Evolutionary conservation across 2,113 vertebrate genomes (phyloP).

Genomic region (Dipodomys stephensi): DNA sequence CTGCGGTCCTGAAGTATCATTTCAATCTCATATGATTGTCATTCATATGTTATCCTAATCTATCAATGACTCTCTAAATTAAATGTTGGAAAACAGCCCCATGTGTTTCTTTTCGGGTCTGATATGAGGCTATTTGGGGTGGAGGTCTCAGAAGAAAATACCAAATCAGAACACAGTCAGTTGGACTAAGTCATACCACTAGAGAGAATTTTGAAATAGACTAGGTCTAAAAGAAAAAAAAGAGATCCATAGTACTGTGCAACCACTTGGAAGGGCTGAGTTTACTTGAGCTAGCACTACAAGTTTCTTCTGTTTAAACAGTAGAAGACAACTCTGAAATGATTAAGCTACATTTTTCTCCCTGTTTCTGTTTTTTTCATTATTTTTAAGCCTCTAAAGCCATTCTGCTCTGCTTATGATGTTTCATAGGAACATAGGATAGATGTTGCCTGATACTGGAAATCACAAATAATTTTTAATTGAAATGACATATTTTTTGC

Average conservation of each 20-base stretch:
- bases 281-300: neutral
- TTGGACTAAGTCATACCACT: neutral
- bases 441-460: neutral
- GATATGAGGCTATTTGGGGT: too few relatives aligned
- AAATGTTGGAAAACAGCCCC: neutral
- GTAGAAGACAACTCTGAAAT: neutral
- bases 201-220: neutral
- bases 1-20: constrained; percentile 1
- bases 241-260: neutral
- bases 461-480: neutral
- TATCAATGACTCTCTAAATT: neutral
- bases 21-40: neutral
- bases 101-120: neutral
- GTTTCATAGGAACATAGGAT: neutral
- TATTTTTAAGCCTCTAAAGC: neutral
- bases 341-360: neutral
- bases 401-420: neutral
- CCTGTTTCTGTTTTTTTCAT: neutral
- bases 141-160: neutral
- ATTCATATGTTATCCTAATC: neutral
- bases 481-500: neutral
- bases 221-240: neutral
- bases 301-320: neutral
- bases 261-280: neutral
- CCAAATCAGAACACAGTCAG: neutral